Conservation (phyloP, 2,888 invertebrate species). For the Nipponacmea schrenckii region DNA sequence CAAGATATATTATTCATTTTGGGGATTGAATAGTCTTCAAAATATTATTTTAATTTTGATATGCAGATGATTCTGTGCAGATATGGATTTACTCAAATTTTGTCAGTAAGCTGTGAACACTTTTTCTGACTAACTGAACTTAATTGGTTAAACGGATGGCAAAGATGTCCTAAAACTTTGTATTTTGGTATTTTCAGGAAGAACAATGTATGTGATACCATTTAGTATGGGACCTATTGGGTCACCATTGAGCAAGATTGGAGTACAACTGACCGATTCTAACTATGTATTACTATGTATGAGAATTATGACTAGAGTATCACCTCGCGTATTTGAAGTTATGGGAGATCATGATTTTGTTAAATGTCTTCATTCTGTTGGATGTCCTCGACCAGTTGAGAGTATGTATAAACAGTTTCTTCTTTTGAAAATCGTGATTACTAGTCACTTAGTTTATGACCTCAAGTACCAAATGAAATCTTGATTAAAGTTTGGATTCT, state of each 20-base stretch:
- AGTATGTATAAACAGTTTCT: slow-evolving; percentile 61
- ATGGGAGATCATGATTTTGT: slow-evolving; percentile 78
- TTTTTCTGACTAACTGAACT: too few relatives aligned
- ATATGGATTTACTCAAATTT: too few relatives aligned
- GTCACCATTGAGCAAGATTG: slow-evolving; percentile 93
- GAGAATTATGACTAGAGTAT: slow-evolving; percentile 97
- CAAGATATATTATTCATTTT: not conserved
- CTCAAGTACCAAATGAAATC: too few relatives aligned
- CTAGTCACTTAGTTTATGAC: too few relatives aligned
- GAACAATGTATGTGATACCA: slow-evolving; percentile 98
- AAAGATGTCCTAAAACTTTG: not conserved
- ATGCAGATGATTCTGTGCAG: too few relatives aligned
- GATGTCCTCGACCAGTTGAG: slow-evolving; percentile 78
- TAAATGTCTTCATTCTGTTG: slow-evolving; percentile 93
- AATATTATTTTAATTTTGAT: too few relatives aligned
- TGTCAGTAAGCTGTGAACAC: too few relatives aligned
- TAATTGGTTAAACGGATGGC: not conserved
- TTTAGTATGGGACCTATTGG: slow-evolving; percentile 99
- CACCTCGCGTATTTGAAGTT: slow-evolving; percentile 72
- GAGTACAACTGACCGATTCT: slow-evolving; percentile 94
- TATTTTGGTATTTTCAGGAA: slow-evolving; percentile 68
- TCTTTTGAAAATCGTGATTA: too few relatives aligned
- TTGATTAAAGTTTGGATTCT: not conserved
- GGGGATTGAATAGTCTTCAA: too few relatives aligned
- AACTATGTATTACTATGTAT: slow-evolving; percentile 97